Conservation (phyloP, 2,888 invertebrate species). For the Thera obeliscata region DNA sequence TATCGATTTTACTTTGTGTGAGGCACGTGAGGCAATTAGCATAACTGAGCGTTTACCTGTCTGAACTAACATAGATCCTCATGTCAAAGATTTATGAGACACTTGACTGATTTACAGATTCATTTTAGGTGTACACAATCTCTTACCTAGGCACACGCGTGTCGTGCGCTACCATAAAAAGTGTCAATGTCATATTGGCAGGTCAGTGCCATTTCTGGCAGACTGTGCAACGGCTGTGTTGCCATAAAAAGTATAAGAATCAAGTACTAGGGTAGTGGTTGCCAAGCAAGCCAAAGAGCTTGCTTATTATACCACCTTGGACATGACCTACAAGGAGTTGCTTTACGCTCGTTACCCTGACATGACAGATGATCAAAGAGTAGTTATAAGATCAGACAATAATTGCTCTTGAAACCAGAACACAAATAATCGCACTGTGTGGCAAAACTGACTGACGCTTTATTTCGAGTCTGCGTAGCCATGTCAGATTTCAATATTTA, state of each 20-base stretch:
- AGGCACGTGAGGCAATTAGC: conserved; percentile 35
- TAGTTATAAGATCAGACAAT: not conserved
- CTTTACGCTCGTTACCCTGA: conserved; percentile 10
- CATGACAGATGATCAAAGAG: not conserved
- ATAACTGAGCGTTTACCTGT: conserved; percentile 33
- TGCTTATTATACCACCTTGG: conserved; percentile 24
- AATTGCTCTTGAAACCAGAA: conserved; percentile 15
- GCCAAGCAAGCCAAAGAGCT: conserved; percentile 7
- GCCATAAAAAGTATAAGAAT: conserved; percentile 17
- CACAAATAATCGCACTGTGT: not conserved
- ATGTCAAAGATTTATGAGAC: conserved; percentile 15
- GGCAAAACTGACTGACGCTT: not conserved
- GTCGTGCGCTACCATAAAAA: conserved; percentile 13
- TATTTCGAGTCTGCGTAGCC: not conserved
- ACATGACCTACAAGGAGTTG: conserved; percentile 28
- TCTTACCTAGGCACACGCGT: not conserved
- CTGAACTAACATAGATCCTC: conserved; percentile 11
- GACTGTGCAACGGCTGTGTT: conserved; percentile 10
- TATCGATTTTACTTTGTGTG: conserved; percentile 20
- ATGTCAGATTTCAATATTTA: conserved; percentile 2
- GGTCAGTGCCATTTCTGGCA: conserved; percentile 27
- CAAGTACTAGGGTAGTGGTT: not conserved
- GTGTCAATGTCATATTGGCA: conserved; percentile 28
- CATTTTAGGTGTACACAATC: not conserved
- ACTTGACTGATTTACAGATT: conserved; percentile 13